Conservation (phyloP, 2,113 vertebrate species). For the Gobius niger region DNA sequence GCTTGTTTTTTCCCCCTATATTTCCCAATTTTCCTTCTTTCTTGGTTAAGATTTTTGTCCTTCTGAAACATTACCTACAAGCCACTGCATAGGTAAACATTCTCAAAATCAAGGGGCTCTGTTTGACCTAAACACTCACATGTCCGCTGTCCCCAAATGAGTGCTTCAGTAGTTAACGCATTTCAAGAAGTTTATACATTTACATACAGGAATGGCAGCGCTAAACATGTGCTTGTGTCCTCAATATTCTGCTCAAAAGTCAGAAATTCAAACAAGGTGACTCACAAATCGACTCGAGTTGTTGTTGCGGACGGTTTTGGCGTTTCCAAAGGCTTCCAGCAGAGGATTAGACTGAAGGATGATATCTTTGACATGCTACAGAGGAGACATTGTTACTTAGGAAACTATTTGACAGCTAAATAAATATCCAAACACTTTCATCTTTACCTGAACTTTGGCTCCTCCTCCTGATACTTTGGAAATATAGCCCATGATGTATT, state of each 20-base stretch:
- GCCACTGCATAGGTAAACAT: no score
- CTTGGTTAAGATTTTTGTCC: no score
- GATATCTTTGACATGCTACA: conserved; percentile 82
- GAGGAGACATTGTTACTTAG: background rate
- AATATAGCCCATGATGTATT: conserved; percentile 99
- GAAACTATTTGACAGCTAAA: background rate
- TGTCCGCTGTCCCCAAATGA: no score
- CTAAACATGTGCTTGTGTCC: no score
- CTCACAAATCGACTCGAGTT: conserved; percentile 84
- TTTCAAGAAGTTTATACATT: no score
- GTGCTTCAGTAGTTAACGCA: no score
- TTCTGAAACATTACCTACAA: no score
- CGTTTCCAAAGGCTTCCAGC: conserved; percentile 82
- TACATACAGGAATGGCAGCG: no score
- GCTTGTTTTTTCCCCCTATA: no score
- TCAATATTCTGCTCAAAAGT: background rate
- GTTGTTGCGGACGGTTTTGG: conserved; percentile 84
- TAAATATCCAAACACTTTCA: conserved; percentile 1
- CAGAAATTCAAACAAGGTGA: conserved; percentile 3
- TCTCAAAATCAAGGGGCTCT: no score
- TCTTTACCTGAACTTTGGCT: conserved; percentile 89
- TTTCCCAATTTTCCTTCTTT: no score
- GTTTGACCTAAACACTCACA: no score
- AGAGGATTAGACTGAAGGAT: conserved; percentile 83
- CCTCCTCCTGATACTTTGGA: conserved; percentile 98